Conservation (phyloP, 2,888 invertebrate species). For the Lithophane socia region DNA sequence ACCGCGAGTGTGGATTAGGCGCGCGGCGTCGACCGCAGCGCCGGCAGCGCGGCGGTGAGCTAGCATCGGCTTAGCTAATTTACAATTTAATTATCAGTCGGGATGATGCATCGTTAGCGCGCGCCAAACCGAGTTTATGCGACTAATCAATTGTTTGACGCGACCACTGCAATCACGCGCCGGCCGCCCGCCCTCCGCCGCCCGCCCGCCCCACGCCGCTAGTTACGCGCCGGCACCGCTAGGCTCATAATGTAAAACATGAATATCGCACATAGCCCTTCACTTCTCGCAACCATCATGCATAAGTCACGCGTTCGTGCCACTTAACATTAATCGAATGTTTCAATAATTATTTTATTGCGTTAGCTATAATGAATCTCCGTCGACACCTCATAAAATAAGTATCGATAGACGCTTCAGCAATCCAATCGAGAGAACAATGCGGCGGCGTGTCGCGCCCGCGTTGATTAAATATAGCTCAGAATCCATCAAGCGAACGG, state of each 20-base stretch:
- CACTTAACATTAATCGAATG: conserved; percentile 59
- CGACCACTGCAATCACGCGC: conserved; percentile 89
- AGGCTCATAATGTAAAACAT: conserved; percentile 52
- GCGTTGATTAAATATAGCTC: conserved; percentile 89
- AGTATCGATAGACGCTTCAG: conserved; percentile 81
- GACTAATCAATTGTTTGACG: conserved; percentile 91
- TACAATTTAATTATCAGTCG: conserved; percentile 90
- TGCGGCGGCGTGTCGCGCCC: conserved; percentile 85
- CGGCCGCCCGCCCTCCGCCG: conserved; percentile 71
- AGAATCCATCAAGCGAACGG: conserved; percentile 88
- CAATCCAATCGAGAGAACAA: conserved; percentile 87
- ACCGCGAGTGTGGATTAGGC: conserved; percentile 62
- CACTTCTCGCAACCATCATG: conserved; percentile 48
- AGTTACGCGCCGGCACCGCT: conserved; percentile 45
- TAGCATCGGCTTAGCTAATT: conserved; percentile 89
- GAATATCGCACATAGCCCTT: conserved; percentile 51
- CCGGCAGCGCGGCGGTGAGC: conserved; percentile 79
- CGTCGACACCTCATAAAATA: conserved; percentile 80
- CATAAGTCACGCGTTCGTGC: conserved; percentile 51
- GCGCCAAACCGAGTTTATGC: conserved; percentile 90
- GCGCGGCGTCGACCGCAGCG: conserved; percentile 66
- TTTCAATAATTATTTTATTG: conserved; percentile 63
- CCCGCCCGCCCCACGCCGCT: conserved; percentile 61
- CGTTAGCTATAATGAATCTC: conserved; percentile 73
- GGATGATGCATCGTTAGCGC: conserved; percentile 90